A percentile compares a stretch with the other conserved stretches of the same genome.
phyloP scores from a whole-genome alignment of 1,140 invertebrate species.

The Drosophila grimshawi region DNA sequence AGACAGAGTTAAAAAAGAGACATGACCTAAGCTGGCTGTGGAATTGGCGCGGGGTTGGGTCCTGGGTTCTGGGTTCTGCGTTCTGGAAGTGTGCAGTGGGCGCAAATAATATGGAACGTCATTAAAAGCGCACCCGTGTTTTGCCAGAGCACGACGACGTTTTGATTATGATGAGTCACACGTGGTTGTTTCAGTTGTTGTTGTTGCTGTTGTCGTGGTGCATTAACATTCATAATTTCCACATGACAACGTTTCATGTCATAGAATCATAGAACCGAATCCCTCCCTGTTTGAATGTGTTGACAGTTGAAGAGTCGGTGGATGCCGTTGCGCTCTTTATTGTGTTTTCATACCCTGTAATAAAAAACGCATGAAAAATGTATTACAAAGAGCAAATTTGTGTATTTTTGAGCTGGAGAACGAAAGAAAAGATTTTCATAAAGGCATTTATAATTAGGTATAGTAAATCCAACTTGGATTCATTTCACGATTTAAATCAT shows the following conservation, averaged over 20 bases:
- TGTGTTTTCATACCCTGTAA: constrained; percentile 1
- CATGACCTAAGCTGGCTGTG: constrained; percentile 37
- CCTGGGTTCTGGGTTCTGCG: neutral
- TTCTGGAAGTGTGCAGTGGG: constrained; percentile 64
- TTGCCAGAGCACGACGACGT: constrained; percentile 25
- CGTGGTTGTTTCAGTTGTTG: constrained; percentile 36
- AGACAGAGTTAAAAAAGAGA: constrained; percentile 15
- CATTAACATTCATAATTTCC: constrained; percentile 81
- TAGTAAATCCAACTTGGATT: too few species aligned
- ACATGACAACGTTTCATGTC: constrained; percentile 65
- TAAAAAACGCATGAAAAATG: neutral
- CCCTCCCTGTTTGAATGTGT: constrained; percentile 7
- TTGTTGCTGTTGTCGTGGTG: constrained; percentile 29
- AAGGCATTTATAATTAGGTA: too few species aligned
- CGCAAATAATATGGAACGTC: constrained; percentile 76
- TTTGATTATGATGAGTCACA: constrained; percentile 80
- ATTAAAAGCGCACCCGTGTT: constrained; percentile 75
- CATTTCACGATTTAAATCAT: too few species aligned
- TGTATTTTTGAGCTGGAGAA: too few species aligned
- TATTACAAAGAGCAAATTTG: neutral
- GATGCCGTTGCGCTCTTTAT: constrained; percentile 25
- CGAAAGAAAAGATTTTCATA: too few species aligned
- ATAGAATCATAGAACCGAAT: constrained; percentile 40
- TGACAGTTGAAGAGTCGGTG: constrained; percentile 67
- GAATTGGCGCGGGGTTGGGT: constrained; percentile 7